A percentile compares a stretch with the other conserved stretches of the same genome.
phyloP scores from a whole-genome alignment of 2,888 invertebrate genomes.

The Ypsolopha sequella region DNA sequence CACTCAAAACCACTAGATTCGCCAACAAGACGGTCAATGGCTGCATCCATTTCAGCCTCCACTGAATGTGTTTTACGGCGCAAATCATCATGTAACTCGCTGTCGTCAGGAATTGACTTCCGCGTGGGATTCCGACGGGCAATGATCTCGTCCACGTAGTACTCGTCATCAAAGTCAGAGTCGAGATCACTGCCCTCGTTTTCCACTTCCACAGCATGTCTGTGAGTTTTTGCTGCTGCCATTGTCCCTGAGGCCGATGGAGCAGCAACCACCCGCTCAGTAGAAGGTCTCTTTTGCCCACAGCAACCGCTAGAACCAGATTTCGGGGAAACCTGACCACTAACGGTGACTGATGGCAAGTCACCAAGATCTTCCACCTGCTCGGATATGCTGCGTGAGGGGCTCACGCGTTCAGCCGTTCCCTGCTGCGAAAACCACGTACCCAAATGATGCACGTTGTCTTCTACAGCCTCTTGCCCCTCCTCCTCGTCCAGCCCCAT shows the following conservation, averaged over 20 bases:
- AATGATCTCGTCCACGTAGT: background rate
- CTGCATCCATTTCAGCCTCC: constrained; percentile 12
- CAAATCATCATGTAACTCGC: background rate
- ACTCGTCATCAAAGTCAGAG: background rate
- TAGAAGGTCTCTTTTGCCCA: background rate
- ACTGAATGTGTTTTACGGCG: background rate
- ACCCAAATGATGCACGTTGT: background rate
- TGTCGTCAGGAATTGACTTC: background rate
- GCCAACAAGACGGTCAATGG: background rate
- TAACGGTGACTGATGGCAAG: background rate
- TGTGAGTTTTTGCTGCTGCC: no score
- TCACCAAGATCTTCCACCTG: background rate
- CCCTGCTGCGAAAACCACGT: background rate
- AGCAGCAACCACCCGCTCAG: background rate
- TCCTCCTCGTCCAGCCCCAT: background rate
- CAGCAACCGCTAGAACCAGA: no score
- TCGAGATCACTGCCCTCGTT: background rate
- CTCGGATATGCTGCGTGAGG: background rate
- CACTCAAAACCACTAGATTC: background rate
- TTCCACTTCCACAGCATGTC: no score
- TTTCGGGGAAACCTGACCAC: no score
- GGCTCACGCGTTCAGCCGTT: background rate
- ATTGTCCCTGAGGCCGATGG: background rate
- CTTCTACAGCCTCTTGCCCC: background rate
- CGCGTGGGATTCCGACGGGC: background rate